phyloP scores from a whole-genome alignment of 2,888 invertebrate genomes.

The Napeogenes sylphis region DNA sequence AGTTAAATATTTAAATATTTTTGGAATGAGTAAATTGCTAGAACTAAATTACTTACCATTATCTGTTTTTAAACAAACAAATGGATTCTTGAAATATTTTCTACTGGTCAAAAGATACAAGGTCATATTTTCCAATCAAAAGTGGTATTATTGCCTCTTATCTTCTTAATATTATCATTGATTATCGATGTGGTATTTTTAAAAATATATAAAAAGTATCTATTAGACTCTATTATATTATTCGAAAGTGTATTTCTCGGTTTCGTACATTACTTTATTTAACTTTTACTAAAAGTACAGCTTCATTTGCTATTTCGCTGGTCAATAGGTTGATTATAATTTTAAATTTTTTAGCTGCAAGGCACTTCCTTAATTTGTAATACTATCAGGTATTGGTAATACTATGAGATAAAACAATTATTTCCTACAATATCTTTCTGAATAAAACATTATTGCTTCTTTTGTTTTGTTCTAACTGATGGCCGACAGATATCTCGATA shows the following conservation, averaged over 20 bases:
- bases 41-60: slow-evolving; percentile 24
- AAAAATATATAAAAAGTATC: slow-evolving; percentile 41
- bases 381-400: neutral
- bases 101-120: slow-evolving; percentile 78
- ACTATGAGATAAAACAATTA: slow-evolving; percentile 70
- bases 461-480: neutral
- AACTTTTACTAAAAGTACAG: slow-evolving; percentile 77
- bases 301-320: slow-evolving; percentile 74
- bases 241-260: slow-evolving; percentile 49
- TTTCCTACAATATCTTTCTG: slow-evolving; percentile 83
- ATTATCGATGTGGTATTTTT: slow-evolving; percentile 54
- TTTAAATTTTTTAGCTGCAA: slow-evolving; percentile 74
- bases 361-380: slow-evolving; percentile 64
- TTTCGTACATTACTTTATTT: slow-evolving; percentile 65
- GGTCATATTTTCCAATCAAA: slow-evolving; percentile 82
- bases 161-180: slow-evolving; percentile 61
- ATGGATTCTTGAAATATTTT: slow-evolving; percentile 81
- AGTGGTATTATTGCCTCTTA: slow-evolving; percentile 82
- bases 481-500: too few species aligned
- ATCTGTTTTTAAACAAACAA: slow-evolving; percentile 14
- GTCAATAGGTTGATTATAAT: slow-evolving; percentile 83
- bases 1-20: neutral
- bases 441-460: slow-evolving; percentile 81
- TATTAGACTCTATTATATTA: slow-evolving; percentile 45
- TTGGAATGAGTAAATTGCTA: neutral